Conservation (phyloP, 2,888 invertebrate species). For the Erpobdella octoculata region DNA sequence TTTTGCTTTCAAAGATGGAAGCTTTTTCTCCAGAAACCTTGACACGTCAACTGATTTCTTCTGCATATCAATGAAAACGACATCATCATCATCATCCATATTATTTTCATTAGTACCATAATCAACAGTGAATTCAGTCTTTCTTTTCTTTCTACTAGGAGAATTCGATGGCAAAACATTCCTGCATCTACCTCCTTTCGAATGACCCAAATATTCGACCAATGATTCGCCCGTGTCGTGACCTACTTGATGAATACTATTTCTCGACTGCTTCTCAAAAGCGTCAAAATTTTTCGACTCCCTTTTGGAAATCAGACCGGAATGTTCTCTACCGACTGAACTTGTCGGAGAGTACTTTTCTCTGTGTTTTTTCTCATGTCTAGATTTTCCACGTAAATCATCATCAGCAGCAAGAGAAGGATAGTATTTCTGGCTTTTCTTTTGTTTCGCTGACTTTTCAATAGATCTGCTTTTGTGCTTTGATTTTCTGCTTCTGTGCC, state of each 20-base stretch:
- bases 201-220: not conserved
- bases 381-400: not conserved
- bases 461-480: not conserved
- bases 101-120: constrained; percentile 16
- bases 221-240: too few species aligned
- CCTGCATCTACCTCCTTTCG: not conserved
- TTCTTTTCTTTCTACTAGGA: not conserved
- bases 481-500: not conserved
- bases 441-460: not conserved
- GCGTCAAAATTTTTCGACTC: not conserved
- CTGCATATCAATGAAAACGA: constrained; percentile 24
- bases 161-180: not conserved
- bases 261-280: not conserved
- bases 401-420: not conserved
- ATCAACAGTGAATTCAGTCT: constrained; percentile 11
- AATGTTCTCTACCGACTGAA: not conserved
- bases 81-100: constrained; percentile 26
- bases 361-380: not conserved
- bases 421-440: not conserved
- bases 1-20: constrained; percentile 1
- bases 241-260: too few species aligned
- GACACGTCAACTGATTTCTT: constrained; percentile 17
- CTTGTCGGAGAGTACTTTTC: too few species aligned
- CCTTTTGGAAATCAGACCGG: not conserved
- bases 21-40: constrained; percentile 20